Base-by-base conservation (phyloP, 2,113 vertebrate genomes). In the Colaptes auratus region DNA sequence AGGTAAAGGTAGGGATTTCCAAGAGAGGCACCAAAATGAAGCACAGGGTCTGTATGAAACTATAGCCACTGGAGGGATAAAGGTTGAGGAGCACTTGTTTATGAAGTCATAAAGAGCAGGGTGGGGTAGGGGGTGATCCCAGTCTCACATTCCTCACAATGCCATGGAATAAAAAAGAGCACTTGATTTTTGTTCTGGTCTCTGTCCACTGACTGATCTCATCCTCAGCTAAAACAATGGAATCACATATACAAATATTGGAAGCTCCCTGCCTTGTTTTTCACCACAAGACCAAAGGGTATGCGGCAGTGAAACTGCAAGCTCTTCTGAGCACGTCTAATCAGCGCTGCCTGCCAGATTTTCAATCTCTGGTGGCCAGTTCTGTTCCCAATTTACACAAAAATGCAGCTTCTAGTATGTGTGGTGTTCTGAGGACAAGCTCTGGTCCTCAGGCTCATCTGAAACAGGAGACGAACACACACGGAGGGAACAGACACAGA, bases 241-340 rank as follows among this genome's bases (percentile, higher is more conserved):
- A 39, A 61, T 70, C 92, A 33, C 75, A 92, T 24, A 71, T 18
- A 64, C 82, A 70, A 25, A 70, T 21, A 63, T 4, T 66, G 85
- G 85, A 94, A 93, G 86, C 35, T 5, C 74, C 88, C 77, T 59
- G 89, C 73, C 81, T 90, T 63, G 89, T 70, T 96, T 96, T 89
- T 72, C 92, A 58, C 19, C 10, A 61, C 83, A 21, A 80, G 85
- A 73, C 92, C 48, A 67, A 83, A 86, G 93, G 81, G 94, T 88
- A 67, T 15, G 2, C 36, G 3, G 94, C 94, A 96, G 77, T 73
- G 83, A 81, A 83, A 86, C 4, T 58, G 86, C 86, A 42, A 67
- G 88, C 89, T 96, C 76, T 86, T 91, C 93, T 94, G 84, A 94
- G 93, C 95, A 90, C 74, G 79, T 67, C 91, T 93, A 74, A 92